Conservation (phyloP, 2,797 vertebrate genomes). For the Babyrousa celebensis region DNA sequence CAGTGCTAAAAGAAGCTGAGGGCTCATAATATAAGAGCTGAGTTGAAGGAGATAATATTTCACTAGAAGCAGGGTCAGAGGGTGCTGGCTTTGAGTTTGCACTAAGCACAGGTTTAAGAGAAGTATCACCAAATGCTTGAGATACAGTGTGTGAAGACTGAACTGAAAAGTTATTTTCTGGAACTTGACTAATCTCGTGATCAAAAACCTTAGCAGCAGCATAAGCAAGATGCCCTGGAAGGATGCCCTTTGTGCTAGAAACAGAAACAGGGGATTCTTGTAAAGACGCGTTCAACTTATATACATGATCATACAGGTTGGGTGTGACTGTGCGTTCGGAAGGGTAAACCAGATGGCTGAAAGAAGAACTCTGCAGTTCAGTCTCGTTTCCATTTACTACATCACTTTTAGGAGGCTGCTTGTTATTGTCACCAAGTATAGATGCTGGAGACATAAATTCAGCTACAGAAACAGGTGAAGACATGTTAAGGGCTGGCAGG, state of each 20-base stretch:
- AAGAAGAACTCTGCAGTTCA: constrained; percentile 90
- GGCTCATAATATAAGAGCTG: constrained; percentile 87
- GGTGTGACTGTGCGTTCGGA: constrained; percentile 88
- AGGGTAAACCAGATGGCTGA: constrained; percentile 88
- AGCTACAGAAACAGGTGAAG: constrained; percentile 90
- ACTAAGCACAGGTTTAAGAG: constrained; percentile 89
- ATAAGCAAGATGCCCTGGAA: constrained; percentile 89
- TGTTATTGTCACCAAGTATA: constrained; percentile 90
- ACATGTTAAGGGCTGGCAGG: constrained; percentile 86
- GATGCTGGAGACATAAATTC: constrained; percentile 89
- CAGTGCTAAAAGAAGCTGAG: constrained; percentile 89
- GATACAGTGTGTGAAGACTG: constrained; percentile 88
- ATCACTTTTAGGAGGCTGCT: constrained; percentile 87
- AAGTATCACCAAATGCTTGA: constrained; percentile 89
- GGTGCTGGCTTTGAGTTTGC: constrained; percentile 88
- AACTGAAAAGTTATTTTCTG: constrained; percentile 90
- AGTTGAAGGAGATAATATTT: constrained; percentile 89
- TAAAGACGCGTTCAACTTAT: constrained; percentile 86
- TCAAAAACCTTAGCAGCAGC: constrained; percentile 89
- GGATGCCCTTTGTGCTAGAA: constrained; percentile 90
- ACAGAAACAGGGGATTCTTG: constrained; percentile 88
- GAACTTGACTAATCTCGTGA: constrained; percentile 88
- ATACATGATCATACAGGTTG: constrained; percentile 85
- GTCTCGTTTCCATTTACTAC: constrained; percentile 87
- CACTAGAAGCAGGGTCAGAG: constrained; percentile 90